Conservation (phyloP, 2,797 vertebrate species). For the Melanotaenia parkinsoni region DNA sequence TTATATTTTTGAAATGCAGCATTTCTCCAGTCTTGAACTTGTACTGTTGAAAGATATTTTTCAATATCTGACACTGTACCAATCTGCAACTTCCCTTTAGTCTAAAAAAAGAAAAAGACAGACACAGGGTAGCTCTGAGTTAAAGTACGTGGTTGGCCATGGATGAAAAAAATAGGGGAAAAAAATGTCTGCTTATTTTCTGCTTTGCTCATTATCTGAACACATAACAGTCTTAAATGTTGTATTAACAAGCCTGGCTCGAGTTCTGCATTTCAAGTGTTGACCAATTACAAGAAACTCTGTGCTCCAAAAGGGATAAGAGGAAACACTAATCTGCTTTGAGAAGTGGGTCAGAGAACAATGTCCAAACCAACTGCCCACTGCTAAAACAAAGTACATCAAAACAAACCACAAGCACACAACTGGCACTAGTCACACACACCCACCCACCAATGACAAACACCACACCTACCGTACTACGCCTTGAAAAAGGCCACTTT, state of each 20-base stretch:
- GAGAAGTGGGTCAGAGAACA: conserved; percentile 82
- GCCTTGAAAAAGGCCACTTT: conserved; percentile 90
- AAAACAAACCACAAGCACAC: conserved; percentile 42
- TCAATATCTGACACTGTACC: conserved; percentile 85
- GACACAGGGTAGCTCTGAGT: not conserved
- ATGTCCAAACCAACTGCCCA: conserved; percentile 64
- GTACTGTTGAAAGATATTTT: conserved; percentile 82
- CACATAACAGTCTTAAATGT: conserved; percentile 6
- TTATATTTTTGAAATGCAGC: conserved; percentile 84
- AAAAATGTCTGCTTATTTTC: conserved; percentile 1
- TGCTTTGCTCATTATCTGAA: conserved; percentile 19
- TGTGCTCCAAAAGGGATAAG: conserved; percentile 49
- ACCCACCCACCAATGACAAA: conserved; percentile 16
- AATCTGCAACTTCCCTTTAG: conserved; percentile 84
- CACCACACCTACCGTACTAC: conserved; percentile 81
- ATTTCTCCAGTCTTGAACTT: conserved; percentile 81
- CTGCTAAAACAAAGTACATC: conserved; percentile 47
- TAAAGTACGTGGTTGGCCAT: not conserved
- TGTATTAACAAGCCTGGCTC: conserved; percentile 37
- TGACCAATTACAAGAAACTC: conserved; percentile 55
- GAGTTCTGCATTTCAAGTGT: conserved; percentile 51
- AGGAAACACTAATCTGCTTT: conserved; percentile 74
- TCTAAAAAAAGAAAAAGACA: conserved; percentile 65
- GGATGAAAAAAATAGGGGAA: not conserved
- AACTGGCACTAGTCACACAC: conserved; percentile 18